Evolutionary conservation across 2,888 invertebrate genomes (phyloP), one percentile per base, ranked within the genome.

Genomic region (Mamestra brassicae): DNA sequence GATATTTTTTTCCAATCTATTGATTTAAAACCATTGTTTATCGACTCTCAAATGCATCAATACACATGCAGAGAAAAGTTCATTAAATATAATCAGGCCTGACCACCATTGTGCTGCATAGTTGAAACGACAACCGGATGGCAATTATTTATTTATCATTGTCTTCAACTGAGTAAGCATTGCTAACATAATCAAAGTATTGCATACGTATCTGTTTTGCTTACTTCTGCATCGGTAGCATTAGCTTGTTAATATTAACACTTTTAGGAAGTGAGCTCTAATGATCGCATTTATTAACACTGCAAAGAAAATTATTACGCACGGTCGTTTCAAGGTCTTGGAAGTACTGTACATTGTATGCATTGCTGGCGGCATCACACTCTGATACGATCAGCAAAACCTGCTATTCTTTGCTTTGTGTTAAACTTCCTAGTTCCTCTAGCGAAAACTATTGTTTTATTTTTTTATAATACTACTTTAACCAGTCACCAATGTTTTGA

Each of bases 211-310:
- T 52, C 26, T 34, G 57, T 45, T 45, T 45, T 7, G 45, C 62
- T 57, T 42, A 38, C 17, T 38, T 17, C 34, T 54, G 61, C 15
- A 66, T 36, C 34, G 1, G 8, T 54, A 52, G 2, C n/a, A 34
- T 2, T 26, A 11, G 11, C 26, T 61, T 62, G 64, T 57, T 26
- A 52, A 45, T n/a, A 52, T 52, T 26, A 74, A 54, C 63, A 78
- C 42, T 11, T 45, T 45, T 26, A 13, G 15, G 38, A 50, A 45
- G 36, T 60, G 52, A 58, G 42, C 54, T 57, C 47, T 34, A 71
- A 83, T 77, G 67, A 78, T 50, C 62, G 42, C 36, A 71, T 70
- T 26, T 52, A 64, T 83, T 66, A 64, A 71, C 66, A 82, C 36
- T n/a, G 52, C 15, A 26, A 47, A 47, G 79, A 63, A 60, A 78